phyloP scores from a whole-genome alignment of 1,140 invertebrate species.

The Ceratosolen solmsi region DNA sequence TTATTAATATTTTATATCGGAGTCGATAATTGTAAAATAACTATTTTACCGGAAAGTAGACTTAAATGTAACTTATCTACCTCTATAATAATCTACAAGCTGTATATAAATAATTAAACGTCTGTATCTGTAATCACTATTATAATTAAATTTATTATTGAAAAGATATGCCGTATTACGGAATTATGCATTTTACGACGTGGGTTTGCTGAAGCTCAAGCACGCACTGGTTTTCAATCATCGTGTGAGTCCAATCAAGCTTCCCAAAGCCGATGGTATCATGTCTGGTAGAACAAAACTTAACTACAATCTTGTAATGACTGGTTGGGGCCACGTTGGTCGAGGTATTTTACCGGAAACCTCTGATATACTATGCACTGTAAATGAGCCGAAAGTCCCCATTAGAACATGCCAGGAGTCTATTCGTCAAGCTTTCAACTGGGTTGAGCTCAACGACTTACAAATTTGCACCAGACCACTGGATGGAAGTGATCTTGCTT shows the following conservation, averaged over 20 bases:
- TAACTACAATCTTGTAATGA: slow-evolving; percentile 57
- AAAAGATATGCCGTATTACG: neutral
- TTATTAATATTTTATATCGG: too few species aligned
- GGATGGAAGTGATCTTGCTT: slow-evolving; percentile 75
- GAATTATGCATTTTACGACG: slow-evolving; percentile 73
- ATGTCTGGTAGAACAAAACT: slow-evolving; percentile 58
- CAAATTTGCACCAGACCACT: slow-evolving; percentile 79
- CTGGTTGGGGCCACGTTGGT: slow-evolving; percentile 73
- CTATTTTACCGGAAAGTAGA: too few species aligned
- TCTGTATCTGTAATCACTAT: too few species aligned
- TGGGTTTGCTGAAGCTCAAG: slow-evolving; percentile 77
- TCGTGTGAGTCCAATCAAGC: slow-evolving; percentile 71
- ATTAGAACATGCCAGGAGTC: slow-evolving; percentile 53
- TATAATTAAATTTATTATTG: too few species aligned
- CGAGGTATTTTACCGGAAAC: slow-evolving; percentile 2
- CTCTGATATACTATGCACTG: slow-evolving; percentile 58
- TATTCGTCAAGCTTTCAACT: slow-evolving; percentile 44
- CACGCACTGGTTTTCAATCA: slow-evolving; percentile 74
- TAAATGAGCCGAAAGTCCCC: slow-evolving; percentile 56
- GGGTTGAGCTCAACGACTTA: slow-evolving; percentile 59
- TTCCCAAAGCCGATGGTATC: slow-evolving; percentile 65
- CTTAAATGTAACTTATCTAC: too few species aligned
- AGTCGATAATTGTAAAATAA: too few species aligned
- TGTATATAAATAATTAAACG: too few species aligned
- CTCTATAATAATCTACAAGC: too few species aligned